These are phyloP conservation scores for Watsonalla cultraria DNA, from an alignment of 2,888 invertebrate genomes.

Conservation along the genomic window DNA sequence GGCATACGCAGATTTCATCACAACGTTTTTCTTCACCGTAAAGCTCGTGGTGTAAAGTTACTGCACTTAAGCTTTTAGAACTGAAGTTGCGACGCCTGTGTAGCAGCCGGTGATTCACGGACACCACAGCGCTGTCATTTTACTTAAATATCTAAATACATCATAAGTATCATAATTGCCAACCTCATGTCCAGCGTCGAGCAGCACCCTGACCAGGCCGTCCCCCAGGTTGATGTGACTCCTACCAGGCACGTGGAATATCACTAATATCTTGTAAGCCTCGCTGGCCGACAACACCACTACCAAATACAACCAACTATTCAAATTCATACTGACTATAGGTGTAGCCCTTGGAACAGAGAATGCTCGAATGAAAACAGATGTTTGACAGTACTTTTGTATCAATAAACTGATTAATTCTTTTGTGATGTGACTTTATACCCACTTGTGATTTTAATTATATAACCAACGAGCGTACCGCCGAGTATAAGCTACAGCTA, in stretches of 20 bases:
- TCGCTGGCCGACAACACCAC: background rate
- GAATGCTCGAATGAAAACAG: too few species aligned
- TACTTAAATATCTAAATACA: background rate
- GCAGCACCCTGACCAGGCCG: slow-evolving; percentile 1
- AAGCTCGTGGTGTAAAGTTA: too few species aligned
- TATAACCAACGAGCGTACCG: too few species aligned
- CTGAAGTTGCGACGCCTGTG: background rate
- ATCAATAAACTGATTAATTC: too few species aligned
- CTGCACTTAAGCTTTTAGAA: background rate
- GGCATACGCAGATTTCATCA: too few species aligned
- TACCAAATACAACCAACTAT: background rate
- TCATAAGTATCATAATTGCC: background rate
- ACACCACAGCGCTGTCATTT: background rate
- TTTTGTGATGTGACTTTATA: too few species aligned
- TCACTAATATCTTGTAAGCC: background rate
- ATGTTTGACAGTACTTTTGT: too few species aligned
- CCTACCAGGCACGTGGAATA: background rate
- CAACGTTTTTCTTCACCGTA: too few species aligned
- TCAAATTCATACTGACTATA: too few species aligned
- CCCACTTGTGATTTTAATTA: too few species aligned
- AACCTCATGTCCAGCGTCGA: slow-evolving; percentile 13
- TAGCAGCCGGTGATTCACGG: background rate
- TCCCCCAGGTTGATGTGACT: slow-evolving; percentile 9
- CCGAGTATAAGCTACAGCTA: too few species aligned
- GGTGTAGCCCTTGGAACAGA: too few species aligned